Evolutionary conservation across 2,113 vertebrate species (phyloP), one percentile per base, ranked within the genome.

Genomic region (Tachuris rubrigastra): DNA sequence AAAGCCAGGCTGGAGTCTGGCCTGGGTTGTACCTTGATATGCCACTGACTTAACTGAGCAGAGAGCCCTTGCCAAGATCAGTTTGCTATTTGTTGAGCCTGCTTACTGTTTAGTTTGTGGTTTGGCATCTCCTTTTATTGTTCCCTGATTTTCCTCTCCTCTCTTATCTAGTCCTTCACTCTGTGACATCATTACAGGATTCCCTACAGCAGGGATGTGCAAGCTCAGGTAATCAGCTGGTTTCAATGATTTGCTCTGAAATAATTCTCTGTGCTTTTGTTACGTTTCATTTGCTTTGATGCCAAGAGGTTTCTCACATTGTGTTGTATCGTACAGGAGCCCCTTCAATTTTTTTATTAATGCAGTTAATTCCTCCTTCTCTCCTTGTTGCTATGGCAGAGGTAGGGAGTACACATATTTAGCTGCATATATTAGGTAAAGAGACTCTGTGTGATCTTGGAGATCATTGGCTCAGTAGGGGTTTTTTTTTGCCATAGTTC

Each of bases 201-300:
- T 95, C 98, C 87, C 96, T 98, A 78, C 98, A 97, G 96, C 98
- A 98, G 97, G 98, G 98, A 98, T 98, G 98, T 83, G 98, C 97
- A 93, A 98, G 98, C 97, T 98, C 98, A 98, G 98, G 98, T 98
- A 98, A 98, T 96, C 86, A 89, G 52, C 95, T 53, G 47, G 62
- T 78, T 96, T 93, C 77, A 69, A 92, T 95, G 90, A 81, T 90
- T 97, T 92, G n/a, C 73, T 91, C 41, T 89, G 76, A 85, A 96
- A 52, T 88, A 42, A 82, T 76, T 93, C 76, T 69, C 78, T 96
- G 86, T 90, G 85, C 96, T 80, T 89, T 79, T 87, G 50, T 95
- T 86, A 60, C 55, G 0, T 91, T 95, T 80, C 81, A 65, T 91
- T 85, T 97, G 95, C 93, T 94, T 94, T 95, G 96, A 93, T 96